Conservation (phyloP, 2,797 vertebrate genomes). For the Oreochromis grahami region DNA sequence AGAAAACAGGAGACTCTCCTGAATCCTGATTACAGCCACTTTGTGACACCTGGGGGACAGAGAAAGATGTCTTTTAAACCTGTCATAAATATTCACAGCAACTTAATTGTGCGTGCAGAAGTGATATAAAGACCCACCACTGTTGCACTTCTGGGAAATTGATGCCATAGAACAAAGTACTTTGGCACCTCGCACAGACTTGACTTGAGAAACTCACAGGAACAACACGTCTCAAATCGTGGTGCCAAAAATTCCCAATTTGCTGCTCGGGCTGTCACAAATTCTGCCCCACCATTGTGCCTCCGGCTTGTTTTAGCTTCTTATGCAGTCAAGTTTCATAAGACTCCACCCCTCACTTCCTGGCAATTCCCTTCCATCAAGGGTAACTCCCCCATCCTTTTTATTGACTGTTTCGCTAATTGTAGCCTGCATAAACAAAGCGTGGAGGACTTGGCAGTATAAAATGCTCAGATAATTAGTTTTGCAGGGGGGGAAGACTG, state of each 20-base stretch:
- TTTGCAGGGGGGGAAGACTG: conserved; percentile 60
- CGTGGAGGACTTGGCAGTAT: conserved; percentile 61
- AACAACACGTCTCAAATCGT: conserved; percentile 15
- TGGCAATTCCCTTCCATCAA: conserved; percentile 61
- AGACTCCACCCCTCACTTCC: conserved; percentile 42
- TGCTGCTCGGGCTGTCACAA: neutral
- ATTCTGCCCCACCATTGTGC: neutral
- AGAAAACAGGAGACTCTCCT: conserved; percentile 52
- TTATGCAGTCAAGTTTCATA: conserved; percentile 9
- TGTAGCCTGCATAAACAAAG: conserved; percentile 79
- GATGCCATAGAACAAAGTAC: conserved; percentile 35
- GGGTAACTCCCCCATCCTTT: conserved; percentile 72
- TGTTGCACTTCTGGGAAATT: conserved; percentile 54
- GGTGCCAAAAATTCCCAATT: neutral
- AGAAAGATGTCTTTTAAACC: conserved; percentile 70
- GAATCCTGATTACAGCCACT: conserved; percentile 79
- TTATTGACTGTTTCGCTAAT: conserved; percentile 86
- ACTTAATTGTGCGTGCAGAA: conserved; percentile 77
- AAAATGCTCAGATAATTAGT: conserved; percentile 79
- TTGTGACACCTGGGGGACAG: conserved; percentile 78
- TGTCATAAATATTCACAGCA: conserved; percentile 81
- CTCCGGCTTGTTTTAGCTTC: neutral
- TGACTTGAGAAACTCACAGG: conserved; percentile 49
- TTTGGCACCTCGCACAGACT: conserved; percentile 38
- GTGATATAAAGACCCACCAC: conserved; percentile 69